Evolutionary conservation across 1,140 invertebrate genomes (phyloP).

Genomic region (Dermatophagoides farinae): DNA sequence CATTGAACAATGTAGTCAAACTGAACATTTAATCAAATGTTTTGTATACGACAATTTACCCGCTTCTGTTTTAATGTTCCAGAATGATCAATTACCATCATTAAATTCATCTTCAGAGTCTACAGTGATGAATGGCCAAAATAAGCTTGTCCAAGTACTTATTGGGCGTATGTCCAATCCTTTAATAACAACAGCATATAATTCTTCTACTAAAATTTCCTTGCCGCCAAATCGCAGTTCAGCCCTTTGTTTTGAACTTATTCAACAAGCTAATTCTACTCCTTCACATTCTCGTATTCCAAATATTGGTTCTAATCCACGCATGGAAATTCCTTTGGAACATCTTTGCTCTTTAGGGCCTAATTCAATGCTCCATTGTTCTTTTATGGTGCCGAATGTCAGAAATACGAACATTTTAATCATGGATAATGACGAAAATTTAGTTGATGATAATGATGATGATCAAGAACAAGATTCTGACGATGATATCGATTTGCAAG

Average conservation of each 20-base stretch:
- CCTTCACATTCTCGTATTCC: background rate
- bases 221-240: background rate
- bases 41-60: conserved; percentile 4
- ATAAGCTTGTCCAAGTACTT: no score
- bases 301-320: background rate
- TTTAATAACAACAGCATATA: no score
- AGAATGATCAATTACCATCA: background rate
- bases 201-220: no score
- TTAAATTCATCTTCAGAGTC: no score
- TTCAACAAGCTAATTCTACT: background rate
- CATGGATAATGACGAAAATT: background rate
- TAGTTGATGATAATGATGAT: background rate
- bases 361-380: background rate
- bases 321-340: background rate
- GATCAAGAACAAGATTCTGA: background rate
- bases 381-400: background rate
- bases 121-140: no score
- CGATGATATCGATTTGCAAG: background rate
- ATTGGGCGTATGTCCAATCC: no score
- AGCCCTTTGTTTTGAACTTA: conserved; percentile 1
- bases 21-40: conserved; percentile 2
- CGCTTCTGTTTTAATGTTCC: background rate
- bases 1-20: background rate
- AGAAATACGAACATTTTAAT: background rate
- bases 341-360: background rate